phyloP scores from a whole-genome alignment of 2,888 invertebrate species.

The Caenorhabditis imperialis region DNA sequence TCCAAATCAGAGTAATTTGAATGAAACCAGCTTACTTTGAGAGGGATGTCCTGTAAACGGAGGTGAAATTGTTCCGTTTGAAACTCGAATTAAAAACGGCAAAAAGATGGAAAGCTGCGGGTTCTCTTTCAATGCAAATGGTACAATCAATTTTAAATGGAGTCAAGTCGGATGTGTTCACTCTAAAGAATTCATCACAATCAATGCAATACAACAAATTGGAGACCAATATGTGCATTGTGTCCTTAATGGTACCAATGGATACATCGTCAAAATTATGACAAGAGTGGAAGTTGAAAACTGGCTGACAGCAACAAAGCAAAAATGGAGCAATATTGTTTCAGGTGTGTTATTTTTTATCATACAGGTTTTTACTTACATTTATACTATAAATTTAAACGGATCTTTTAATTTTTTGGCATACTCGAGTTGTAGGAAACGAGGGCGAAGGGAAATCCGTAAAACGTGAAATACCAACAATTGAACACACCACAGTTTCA shows the following conservation, averaged over 20 bases:
- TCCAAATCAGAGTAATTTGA: no score
- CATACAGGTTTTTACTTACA: no score
- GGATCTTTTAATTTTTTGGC: no score
- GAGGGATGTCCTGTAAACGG: conserved; percentile 38
- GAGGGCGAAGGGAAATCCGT: conserved; percentile 48
- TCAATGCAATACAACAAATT: conserved; percentile 55
- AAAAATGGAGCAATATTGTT: conserved; percentile 34
- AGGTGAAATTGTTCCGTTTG: conserved; percentile 45
- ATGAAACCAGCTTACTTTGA: no score
- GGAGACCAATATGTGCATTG: conserved; percentile 49
- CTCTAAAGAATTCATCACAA: conserved; percentile 40
- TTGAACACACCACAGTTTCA: neutral
- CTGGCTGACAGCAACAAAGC: conserved; percentile 33
- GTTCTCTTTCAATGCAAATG: conserved; percentile 41
- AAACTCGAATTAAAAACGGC: conserved; percentile 28
- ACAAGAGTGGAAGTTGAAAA: conserved; percentile 44
- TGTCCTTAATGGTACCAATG: conserved; percentile 29
- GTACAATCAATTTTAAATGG: conserved; percentile 34
- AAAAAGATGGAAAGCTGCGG: conserved; percentile 39
- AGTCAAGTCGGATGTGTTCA: conserved; percentile 54
- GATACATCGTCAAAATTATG: conserved; percentile 39
- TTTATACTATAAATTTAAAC: no score
- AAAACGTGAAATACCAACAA: conserved; percentile 25
- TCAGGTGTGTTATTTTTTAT: conserved; percentile 11
- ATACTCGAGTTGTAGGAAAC: conserved; percentile 30